Evolutionary conservation across 2,888 invertebrate species (phyloP), one percentile per base, ranked within the genome.

Genomic region (Meandrusa payeni): DNA sequence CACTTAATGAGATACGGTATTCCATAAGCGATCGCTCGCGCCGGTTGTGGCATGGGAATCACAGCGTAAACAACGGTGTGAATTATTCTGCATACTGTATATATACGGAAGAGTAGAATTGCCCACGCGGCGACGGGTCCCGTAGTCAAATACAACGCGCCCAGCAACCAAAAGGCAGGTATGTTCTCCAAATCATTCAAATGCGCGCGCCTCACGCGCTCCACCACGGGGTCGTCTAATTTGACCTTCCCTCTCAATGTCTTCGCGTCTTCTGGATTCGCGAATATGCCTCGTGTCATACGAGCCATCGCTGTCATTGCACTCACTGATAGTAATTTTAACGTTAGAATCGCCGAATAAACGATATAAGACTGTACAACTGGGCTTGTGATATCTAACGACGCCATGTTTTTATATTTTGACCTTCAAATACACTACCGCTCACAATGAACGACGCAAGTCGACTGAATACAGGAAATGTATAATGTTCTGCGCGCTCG

Each of bases 151-250:
- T 92, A 94, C 41, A 91, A 64, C 2, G 90, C 83, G 2, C 89
- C 91, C 17, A 91, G 69, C 6, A 91, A 57, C 66, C 92, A 86
- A 64, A 93, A 94, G 1, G 90, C 83, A 0, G 91, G 87, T 40
- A 94, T 93, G 67, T 93, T 94, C 73, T 93, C 93, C 69, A 93
- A 64, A 64, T 94, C 93, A 60, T 94, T 94, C 55, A 89, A 79
- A 64, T 93, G 93, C 5, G 92, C 93, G 61, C 91, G 74, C 1
- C 86, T 67, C 1, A 76, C 45, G 2, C 86, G 64, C 54, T 86
- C 85, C 12, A 86, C 63, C 1, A 48, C 54, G 0, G 67, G 70
- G 43, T 85, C 78, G 23, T 80, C 82, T 32, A 51, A 69, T 54
- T 75, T 82, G 40, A 86, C 72, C 51, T 74, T 78, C 6, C 76